phyloP scores from a whole-genome alignment of 2,888 invertebrate genomes.

The Dysmachus trigonus region DNA sequence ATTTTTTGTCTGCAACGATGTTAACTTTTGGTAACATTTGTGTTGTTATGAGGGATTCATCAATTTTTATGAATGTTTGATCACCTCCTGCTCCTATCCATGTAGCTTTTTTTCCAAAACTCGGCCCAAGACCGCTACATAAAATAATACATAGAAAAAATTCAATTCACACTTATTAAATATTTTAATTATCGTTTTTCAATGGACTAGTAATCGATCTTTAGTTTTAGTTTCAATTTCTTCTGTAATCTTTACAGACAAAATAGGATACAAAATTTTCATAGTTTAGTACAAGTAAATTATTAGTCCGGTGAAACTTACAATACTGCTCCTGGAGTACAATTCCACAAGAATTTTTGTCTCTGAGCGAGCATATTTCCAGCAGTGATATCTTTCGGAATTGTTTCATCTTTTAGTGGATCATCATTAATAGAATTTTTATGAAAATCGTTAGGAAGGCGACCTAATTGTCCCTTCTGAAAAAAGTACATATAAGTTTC shows the following conservation, averaged over 20 bases:
- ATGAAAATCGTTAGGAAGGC: constrained; percentile 64
- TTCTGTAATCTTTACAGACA: no score
- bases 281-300: not conserved
- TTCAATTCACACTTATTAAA: not conserved
- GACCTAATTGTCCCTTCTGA: constrained; percentile 73
- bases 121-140: constrained; percentile 75
- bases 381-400: constrained; percentile 55
- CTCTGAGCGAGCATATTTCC: constrained; percentile 58
- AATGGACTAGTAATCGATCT: not conserved
- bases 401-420: constrained; percentile 45
- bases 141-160: constrained; percentile 45
- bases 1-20: constrained; percentile 86
- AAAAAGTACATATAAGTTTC: not conserved
- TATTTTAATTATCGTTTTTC: not conserved
- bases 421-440: constrained; percentile 53
- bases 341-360: constrained; percentile 64
- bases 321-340: constrained; percentile 63
- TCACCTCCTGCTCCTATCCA: constrained; percentile 97
- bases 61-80: constrained; percentile 91
- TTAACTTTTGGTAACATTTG: constrained; percentile 87
- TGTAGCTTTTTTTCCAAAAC: constrained; percentile 86
- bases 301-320: constrained; percentile 52
- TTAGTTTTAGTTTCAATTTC: not conserved
- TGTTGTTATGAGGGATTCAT: constrained; percentile 91
- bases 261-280: not conserved